Evolutionary conservation across 2,888 invertebrate genomes (phyloP), one percentile per base, ranked within the genome.

Genomic region (Acrobeloides nanus): DNA sequence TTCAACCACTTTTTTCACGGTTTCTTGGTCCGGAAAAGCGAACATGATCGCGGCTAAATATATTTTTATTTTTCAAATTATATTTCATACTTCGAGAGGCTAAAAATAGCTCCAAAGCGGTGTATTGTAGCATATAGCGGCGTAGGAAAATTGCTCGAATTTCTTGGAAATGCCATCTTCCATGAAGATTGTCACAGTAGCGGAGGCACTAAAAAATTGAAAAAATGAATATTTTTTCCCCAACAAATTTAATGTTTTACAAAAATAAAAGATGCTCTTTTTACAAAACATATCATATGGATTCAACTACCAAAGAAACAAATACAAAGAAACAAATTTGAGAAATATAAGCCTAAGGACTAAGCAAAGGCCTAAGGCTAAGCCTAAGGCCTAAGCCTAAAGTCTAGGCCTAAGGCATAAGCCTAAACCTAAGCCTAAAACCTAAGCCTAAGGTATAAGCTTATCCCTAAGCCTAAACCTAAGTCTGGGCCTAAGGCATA

Each of bases 151-250:
- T 92, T 53, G 97, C 97, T 10, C 97, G 84, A 57, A 99, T 89
- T 80, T 99, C 97, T 64, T 88, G 89, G 81, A 97, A 95, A 80
- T 93, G 92, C 97, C 97, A 99, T 79, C 95, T 90, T 54, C 95
- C 95, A 76, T 97, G 95, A 38, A 93, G 82, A 76, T 92, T 89
- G 75, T 99, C 97, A 77, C 95, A 92, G 79, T 95, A 97, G 73
- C 89, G 88, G 64, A 97, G 77, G 44, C 89, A 86, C 90, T 90
- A 31, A 51, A 62, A 58, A 26, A 34, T 21, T 17, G 8, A 18
- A 12, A 44, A 29, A 15, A 45, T 29, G 8, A 39, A 21, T n/a
- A 18, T n/a, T 38, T 40, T 32, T 18, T 24, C 6, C 23, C 20
- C 15, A 42, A 42, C 21, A 42, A 41, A 42, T 42, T 26, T 42